Percentiles rank a stretch among this genome's conserved stretches.
These are phyloP conservation scores for Siniperca knerii DNA, from an alignment of 2,113 vertebrate species.

Conservation along the genomic window DNA sequence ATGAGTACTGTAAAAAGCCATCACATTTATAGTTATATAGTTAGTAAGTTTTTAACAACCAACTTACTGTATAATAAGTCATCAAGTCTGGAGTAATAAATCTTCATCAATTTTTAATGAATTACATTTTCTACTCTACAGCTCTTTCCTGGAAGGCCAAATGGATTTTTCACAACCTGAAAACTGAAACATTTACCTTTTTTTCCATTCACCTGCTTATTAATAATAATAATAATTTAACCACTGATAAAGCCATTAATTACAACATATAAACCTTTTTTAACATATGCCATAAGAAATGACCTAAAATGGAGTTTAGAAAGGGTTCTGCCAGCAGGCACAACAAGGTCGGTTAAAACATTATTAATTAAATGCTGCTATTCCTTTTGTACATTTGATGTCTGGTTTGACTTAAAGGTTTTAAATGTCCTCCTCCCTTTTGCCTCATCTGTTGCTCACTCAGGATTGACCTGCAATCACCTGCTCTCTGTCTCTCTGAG, in stretches of 20 bases:
- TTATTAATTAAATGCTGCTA: background rate
- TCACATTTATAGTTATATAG: no score
- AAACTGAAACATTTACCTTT: background rate
- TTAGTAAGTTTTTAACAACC: no score
- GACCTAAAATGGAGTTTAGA: background rate
- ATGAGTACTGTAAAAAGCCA: no score
- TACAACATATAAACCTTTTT: background rate
- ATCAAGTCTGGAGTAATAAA: background rate
- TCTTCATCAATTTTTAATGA: background rate
- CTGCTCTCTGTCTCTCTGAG: background rate
- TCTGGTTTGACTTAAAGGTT: background rate
- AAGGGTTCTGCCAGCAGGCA: background rate
- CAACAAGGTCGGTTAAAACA: background rate
- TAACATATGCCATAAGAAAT: background rate
- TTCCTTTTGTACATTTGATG: background rate
- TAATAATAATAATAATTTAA: background rate
- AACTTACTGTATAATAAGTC: background rate
- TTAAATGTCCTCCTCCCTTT: background rate
- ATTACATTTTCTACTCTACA: background rate
- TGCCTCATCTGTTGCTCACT: background rate
- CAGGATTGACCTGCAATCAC: constrained; percentile 21
- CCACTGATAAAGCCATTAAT: background rate
- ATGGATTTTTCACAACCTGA: background rate
- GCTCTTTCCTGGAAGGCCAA: no score
- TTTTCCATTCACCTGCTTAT: background rate